phyloP scores from a whole-genome alignment of 2,888 invertebrate species.

The Dione juno region DNA sequence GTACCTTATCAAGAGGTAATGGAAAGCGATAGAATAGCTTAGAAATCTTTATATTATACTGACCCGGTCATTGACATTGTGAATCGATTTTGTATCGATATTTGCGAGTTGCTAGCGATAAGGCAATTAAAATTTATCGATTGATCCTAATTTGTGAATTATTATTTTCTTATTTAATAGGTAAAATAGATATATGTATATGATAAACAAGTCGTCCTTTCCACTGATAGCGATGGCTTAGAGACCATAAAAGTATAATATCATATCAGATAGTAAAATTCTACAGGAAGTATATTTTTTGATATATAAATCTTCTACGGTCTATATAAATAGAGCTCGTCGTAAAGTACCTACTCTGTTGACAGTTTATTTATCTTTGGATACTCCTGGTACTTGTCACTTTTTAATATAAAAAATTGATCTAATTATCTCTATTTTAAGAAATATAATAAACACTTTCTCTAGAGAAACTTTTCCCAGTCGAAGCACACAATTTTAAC shows the following conservation, averaged over 20 bases:
- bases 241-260: no score
- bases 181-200: no score
- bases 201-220: no score
- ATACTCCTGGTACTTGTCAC: no score
- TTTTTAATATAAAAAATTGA: no score
- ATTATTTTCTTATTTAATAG: not conserved
- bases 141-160: not conserved
- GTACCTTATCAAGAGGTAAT: constrained; percentile 72
- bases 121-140: constrained; percentile 14
- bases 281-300: no score
- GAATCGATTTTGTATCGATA: constrained; percentile 26
- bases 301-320: no score
- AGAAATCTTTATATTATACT: constrained; percentile 33
- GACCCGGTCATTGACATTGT: constrained; percentile 34
- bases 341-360: no score
- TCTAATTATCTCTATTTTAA: not conserved
- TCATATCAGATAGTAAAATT: no score
- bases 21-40: constrained; percentile 56
- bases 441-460: not conserved
- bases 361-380: no score
- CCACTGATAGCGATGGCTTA: no score
- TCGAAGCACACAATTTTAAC: not conserved
- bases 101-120: constrained; percentile 6
- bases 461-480: not conserved
- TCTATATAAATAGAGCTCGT: no score